Evolutionary conservation across 2,888 invertebrate genomes (phyloP).

Genomic region (Chloromyia formosa): DNA sequence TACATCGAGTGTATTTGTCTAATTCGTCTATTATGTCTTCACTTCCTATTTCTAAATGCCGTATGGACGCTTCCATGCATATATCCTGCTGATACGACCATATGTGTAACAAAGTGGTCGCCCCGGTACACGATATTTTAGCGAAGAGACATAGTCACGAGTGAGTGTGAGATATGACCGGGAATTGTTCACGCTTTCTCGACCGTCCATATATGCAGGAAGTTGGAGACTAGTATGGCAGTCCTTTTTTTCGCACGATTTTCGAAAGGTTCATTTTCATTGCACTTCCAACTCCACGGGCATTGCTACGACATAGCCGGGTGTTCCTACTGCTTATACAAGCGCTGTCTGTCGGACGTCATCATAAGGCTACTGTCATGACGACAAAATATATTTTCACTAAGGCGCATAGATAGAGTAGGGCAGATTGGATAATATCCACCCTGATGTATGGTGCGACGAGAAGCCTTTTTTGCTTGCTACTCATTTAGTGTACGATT

Average conservation of each 20-base stretch:
- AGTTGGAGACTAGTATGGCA: neutral
- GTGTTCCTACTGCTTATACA: neutral
- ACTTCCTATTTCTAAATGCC: neutral
- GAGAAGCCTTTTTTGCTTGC: neutral
- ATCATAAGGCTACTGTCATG: constrained; percentile 32
- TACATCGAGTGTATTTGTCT: constrained; percentile 8
- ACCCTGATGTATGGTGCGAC: constrained; percentile 3
- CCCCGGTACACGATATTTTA: neutral
- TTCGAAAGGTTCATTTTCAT: constrained; percentile 5
- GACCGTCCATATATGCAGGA: neutral
- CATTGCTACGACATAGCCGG: neutral
- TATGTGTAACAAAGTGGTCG: constrained; percentile 3
- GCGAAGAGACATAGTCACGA: too few species aligned
- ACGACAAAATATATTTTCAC: constrained; percentile 9
- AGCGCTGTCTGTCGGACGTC: neutral
- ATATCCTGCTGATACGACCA: neutral
- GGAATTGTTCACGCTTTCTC: constrained; percentile 2
- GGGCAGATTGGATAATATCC: constrained; percentile 34
- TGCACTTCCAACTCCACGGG: constrained; percentile 6
- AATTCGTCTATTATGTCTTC: constrained; percentile 1
- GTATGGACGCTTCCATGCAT: constrained; percentile 11
- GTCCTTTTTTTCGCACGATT: too few species aligned
- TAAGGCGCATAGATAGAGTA: neutral
- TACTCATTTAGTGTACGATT: neutral
- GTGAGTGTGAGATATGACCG: neutral